Evolutionary conservation across 2,888 invertebrate genomes (phyloP), one percentile per base, ranked within the genome.

Genomic region (Perizoma flavofasciatum): DNA sequence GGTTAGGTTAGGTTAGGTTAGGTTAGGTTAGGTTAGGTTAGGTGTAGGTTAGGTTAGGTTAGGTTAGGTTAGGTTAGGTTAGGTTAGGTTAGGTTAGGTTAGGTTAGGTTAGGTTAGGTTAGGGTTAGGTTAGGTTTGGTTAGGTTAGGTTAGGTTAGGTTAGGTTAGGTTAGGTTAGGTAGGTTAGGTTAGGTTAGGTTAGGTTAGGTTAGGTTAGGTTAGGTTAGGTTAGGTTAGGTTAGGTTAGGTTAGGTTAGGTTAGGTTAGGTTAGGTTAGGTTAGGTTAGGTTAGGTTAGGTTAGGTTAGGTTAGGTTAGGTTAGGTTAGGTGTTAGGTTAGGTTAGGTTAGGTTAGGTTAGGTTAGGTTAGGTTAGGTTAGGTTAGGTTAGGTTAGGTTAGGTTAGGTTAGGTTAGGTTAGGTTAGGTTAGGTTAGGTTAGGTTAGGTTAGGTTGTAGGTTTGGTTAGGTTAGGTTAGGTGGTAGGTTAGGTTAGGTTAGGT

Each of bases 1-100:
- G 40, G 40, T 40, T 40, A 40, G 40, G 40, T 40, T 40, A 40
- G 40, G 40, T 40, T 40, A 40, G 40, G 40, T 40, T 40, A 40
- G 40, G 40, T 40, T 40, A 40, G 40, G 40, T 40, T 40, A 40
- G 40, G 40, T 40, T 40, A 40, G 40, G 40, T 40, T 40, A 40
- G 40, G 40, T 40, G n/a, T 40, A 40, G 40, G 40, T 40, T 40
- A 40, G 40, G 40, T 40, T 40, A 40, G 40, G 40, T 40, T 40
- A 40, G 40, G 40, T 40, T 40, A 40, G 40, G 40, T 40, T 40
- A 40, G 40, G 40, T 40, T 40, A 40, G 40, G 40, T 40, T 40
- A 40, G 40, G 40, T 40, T 40, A 40, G 40, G 40, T 40, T 40
- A 40, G 40, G 40, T 40, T 40, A 40, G 40, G 40, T 40, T 40